A percentile compares a stretch with the other conserved stretches of the same genome.
Conservation (phyloP, 2,888 invertebrate species). For the Stenodera caucasica region DNA sequence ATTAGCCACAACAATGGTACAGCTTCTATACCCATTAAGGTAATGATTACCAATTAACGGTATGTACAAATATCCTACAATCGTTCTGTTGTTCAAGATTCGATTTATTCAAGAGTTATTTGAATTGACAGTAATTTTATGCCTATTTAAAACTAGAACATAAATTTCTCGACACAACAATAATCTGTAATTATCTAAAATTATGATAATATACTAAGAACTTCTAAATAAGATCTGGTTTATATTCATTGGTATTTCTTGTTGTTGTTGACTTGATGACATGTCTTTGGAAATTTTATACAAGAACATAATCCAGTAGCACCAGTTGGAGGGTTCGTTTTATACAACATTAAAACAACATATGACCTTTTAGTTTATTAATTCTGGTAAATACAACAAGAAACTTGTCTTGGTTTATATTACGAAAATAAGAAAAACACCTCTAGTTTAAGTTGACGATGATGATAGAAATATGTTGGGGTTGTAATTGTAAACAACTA, state of each 20-base stretch:
- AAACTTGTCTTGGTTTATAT: slow-evolving; percentile 1
- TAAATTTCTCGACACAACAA: not conserved
- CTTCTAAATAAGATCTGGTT: not conserved
- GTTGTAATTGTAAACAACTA: too few relatives aligned
- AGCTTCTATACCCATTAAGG: slow-evolving; percentile 39
- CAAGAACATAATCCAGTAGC: not conserved
- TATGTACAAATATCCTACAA: slow-evolving; percentile 36
- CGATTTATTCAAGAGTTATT: not conserved
- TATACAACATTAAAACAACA: not conserved
- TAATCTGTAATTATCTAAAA: not conserved
- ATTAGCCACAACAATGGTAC: slow-evolving; percentile 43
- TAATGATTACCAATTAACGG: slow-evolving; percentile 43
- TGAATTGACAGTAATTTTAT: not conserved
- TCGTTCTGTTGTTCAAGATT: not conserved
- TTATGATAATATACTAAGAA: not conserved
- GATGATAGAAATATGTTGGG: not conserved
- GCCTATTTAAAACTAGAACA: not conserved
- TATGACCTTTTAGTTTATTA: not conserved
- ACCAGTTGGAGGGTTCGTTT: not conserved
- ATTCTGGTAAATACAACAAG: not conserved
- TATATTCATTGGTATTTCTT: not conserved
- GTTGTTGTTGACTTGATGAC: not conserved
- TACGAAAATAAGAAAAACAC: not conserved
- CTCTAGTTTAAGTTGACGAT: not conserved
- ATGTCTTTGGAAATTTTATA: not conserved